Conservation (phyloP, 2,797 vertebrate species). For the Sebastes dallii region DNA sequence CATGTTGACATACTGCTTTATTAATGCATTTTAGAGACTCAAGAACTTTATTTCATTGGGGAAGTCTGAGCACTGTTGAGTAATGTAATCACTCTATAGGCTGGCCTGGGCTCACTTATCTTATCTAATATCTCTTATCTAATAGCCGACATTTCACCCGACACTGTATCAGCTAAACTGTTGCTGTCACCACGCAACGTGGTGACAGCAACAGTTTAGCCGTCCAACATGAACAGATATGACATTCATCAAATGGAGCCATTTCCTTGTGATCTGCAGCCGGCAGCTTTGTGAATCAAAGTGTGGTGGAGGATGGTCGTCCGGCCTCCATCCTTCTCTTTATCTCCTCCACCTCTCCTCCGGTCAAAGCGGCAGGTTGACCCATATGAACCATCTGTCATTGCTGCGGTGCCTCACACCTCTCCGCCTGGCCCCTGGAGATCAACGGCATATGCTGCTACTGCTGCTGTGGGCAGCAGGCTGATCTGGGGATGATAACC, state of each 20-base stretch:
- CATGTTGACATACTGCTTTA: slow-evolving; percentile 4
- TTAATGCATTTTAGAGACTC: slow-evolving; percentile 1
- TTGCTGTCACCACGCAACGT: neutral
- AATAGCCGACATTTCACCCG: slow-evolving; percentile 20
- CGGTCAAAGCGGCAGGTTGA: slow-evolving; percentile 63
- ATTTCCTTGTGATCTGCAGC: slow-evolving; percentile 39
- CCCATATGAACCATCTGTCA: slow-evolving; percentile 77
- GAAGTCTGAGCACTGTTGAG: slow-evolving; percentile 11
- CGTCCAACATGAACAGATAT: slow-evolving; percentile 14
- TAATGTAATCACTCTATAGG: slow-evolving; percentile 23
- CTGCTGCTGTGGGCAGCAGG: slow-evolving; percentile 41
- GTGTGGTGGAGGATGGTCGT: slow-evolving; percentile 25
- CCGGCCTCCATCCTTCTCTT: slow-evolving; percentile 21
- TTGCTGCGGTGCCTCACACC: slow-evolving; percentile 55
- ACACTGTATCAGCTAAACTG: slow-evolving; percentile 1
- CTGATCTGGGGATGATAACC: slow-evolving; percentile 52
- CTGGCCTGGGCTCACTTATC: slow-evolving; percentile 1
- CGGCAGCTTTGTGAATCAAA: slow-evolving; percentile 55
- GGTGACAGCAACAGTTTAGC: too few species aligned
- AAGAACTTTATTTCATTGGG: slow-evolving; percentile 11
- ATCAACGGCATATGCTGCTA: slow-evolving; percentile 64
- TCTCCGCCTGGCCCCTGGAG: slow-evolving; percentile 58
- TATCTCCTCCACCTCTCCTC: slow-evolving; percentile 43
- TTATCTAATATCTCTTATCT: slow-evolving; percentile 33
- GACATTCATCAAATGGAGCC: slow-evolving; percentile 39